Conservation (phyloP, 2,888 invertebrate genomes). For the Eupelmus urozonus region DNA sequence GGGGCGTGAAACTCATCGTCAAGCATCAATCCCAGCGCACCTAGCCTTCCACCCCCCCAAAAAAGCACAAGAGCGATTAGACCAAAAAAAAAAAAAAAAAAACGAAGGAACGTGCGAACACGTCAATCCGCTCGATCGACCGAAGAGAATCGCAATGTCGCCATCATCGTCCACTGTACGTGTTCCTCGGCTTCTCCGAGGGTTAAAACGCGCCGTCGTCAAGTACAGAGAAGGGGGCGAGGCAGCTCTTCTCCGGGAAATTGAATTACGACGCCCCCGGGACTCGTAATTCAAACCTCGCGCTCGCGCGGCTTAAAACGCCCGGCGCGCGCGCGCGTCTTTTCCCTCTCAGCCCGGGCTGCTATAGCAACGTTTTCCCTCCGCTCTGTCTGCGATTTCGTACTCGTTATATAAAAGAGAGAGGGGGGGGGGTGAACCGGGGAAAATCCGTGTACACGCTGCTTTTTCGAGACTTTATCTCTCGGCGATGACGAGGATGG, state of each 20-base stretch:
- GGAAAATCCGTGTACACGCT: too few relatives aligned
- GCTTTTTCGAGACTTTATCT: too few relatives aligned
- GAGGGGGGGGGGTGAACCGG: too few relatives aligned
- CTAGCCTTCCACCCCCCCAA: too few relatives aligned
- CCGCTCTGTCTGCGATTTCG: too few relatives aligned
- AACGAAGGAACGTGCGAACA: not conserved
- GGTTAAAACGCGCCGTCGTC: slow-evolving; percentile 26
- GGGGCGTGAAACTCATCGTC: too few relatives aligned
- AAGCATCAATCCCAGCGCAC: too few relatives aligned
- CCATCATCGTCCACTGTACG: not conserved
- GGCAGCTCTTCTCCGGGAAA: slow-evolving; percentile 59
- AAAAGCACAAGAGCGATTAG: not conserved
- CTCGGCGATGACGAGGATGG: too few relatives aligned
- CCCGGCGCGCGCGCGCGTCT: too few relatives aligned
- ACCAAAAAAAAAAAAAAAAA: not conserved
- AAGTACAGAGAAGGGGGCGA: slow-evolving; percentile 46
- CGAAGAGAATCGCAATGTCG: slow-evolving; percentile 15
- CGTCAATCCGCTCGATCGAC: slow-evolving; percentile 33
- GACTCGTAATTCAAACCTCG: slow-evolving; percentile 62
- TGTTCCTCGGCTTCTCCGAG: not conserved
- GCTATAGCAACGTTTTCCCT: not conserved
- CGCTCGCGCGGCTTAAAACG: slow-evolving; percentile 33
- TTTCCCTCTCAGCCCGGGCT: too few relatives aligned
- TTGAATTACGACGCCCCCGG: slow-evolving; percentile 66
- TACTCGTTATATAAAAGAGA: too few relatives aligned